Base-by-base conservation (phyloP, 2,113 vertebrate species). In the Rhombomys opimus region DNA sequence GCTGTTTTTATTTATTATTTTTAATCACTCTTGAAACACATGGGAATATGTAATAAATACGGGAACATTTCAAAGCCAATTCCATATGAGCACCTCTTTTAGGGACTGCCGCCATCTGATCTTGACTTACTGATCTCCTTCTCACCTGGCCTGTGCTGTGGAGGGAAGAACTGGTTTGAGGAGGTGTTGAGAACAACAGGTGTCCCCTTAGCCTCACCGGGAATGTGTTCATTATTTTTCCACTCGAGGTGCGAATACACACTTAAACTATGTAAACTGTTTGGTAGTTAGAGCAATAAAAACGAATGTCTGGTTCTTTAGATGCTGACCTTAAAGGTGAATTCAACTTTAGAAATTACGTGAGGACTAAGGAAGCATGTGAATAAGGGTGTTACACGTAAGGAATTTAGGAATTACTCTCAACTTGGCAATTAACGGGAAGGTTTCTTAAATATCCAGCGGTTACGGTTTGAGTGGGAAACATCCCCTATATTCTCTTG, bases 1-100 rank as follows among this genome's bases (percentile, higher is more conserved):
- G n/a, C 50, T 2, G 75, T 84, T 89, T 65, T 41, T 35, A 50
- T 67, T 90, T 88, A 89, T 75, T 91, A 91, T 61, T 50, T 93
- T 35, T 76, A 93, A 90, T 73, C 46, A 35, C 88, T 96, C 38
- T 89, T 35, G 52, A 93, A 94, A 78, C 76, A 65, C 63, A 61
- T 77, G 46, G 46, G 46, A 46, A 46, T 46, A 46, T 5, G 5
- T 73, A 77, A 7, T 12, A 88, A 96, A 65, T 65, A 85, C 81
- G 17, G 41, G 22, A 90, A 50, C 87, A 15, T 23, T 14, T 68
- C 87, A 91, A 61, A 65, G 65, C 77, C 61, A 67, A 76, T 20
- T 93, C 17, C 63, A 73, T 54, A n/a, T 38, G 84, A 93, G 1
- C 38, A 38, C 27, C 87, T 90, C 86, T 80, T 81, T 87, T 87